Percentiles rank a stretch among this genome's conserved stretches.
Evolutionary conservation across 2,888 invertebrate species (phyloP).

Genomic region (Eupithecia abbreviata): DNA sequence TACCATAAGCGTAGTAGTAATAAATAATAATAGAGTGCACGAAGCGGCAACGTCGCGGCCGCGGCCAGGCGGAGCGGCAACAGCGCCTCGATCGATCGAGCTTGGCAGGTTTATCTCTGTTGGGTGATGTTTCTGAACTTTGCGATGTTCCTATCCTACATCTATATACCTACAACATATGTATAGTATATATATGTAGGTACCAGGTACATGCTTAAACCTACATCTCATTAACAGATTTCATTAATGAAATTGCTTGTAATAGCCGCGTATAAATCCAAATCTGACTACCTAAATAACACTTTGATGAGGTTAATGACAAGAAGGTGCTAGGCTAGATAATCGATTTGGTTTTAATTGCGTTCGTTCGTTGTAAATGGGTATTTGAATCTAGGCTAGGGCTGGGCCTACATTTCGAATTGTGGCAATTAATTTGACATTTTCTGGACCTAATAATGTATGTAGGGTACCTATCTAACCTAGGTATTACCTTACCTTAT

Average conservation of each 20-base stretch:
- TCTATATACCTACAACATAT: background rate
- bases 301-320: background rate
- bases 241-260: too few species aligned
- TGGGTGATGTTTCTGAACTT: constrained; percentile 34
- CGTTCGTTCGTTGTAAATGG: background rate
- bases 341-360: background rate
- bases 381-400: too few species aligned
- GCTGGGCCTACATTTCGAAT: background rate
- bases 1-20: constrained; percentile 47
- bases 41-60: constrained; percentile 56
- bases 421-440: background rate
- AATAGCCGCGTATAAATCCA: background rate
- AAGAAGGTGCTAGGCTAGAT: background rate
- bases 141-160: constrained; percentile 5
- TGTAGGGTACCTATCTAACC: background rate
- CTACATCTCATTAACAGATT: background rate
- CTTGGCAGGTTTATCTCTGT: constrained; percentile 49
- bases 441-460: background rate
- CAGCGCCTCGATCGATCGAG: constrained; percentile 60
- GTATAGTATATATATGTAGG: background rate
- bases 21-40: constrained; percentile 64
- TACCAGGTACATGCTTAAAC: background rate
- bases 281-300: background rate
- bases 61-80: constrained; percentile 58
- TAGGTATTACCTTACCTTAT: too few species aligned